Evolutionary conservation across 2,888 invertebrate genomes (phyloP).

Genomic region (Pristionchus mayeri): DNA sequence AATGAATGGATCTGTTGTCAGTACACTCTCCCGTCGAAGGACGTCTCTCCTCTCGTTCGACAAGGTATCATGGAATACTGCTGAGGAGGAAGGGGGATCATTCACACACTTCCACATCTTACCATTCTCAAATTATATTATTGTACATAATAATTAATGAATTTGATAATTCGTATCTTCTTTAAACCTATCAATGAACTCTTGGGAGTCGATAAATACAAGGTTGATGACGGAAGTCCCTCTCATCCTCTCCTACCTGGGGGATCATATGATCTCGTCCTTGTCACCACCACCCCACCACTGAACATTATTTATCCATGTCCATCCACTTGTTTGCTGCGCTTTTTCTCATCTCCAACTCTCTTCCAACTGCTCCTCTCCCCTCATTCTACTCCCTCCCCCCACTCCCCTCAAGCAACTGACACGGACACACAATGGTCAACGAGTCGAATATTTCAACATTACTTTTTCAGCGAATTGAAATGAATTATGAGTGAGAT

Average conservation of each 20-base stretch:
- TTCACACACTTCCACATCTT: no score
- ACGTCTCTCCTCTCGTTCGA: constrained; percentile 71
- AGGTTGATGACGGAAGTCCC: no score
- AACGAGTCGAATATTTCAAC: constrained; percentile 14
- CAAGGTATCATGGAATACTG: constrained; percentile 68
- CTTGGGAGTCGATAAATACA: no score
- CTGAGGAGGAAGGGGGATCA: constrained; percentile 17
- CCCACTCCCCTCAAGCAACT: background rate
- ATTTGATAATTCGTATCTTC: no score
- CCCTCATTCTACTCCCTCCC: background rate
- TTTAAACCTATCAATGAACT: constrained; percentile 3
- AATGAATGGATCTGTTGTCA: constrained; percentile 51
- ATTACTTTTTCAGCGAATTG: background rate
- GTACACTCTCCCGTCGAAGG: constrained; percentile 69
- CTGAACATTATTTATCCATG: constrained; percentile 33
- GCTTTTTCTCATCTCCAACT: constrained; percentile 1
- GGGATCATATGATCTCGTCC: constrained; percentile 7
- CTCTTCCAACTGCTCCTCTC: background rate
- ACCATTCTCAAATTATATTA: no score
- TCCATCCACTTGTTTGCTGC: constrained; percentile 36
- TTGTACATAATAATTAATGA: no score
- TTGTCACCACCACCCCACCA: background rate
- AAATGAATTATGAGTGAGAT: constrained; percentile 11
- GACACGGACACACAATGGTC: constrained; percentile 36
- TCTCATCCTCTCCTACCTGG: background rate